phyloP scores from a whole-genome alignment of 2,888 invertebrate genomes.

The Sarcophaga variegata region DNA sequence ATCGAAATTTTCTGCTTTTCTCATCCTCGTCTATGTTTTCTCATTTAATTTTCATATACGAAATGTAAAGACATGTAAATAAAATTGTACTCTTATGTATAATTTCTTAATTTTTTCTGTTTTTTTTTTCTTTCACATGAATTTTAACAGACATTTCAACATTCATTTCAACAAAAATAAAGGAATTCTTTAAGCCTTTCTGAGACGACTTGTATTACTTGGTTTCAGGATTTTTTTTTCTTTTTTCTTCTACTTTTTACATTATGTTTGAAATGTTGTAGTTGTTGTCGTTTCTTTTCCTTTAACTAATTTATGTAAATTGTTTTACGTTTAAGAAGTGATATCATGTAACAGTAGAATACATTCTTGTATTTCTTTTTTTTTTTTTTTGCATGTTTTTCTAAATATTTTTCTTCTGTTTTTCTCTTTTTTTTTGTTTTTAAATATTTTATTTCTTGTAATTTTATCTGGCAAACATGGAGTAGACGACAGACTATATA shows the following conservation, averaged over 20 bases:
- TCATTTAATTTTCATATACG: background rate
- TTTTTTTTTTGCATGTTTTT: background rate
- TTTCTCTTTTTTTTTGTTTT: background rate
- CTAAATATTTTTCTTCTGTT: too few relatives aligned
- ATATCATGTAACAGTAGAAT: constrained; percentile 24
- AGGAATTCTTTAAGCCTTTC: background rate
- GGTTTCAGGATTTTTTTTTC: too few relatives aligned
- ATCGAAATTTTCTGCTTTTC: background rate
- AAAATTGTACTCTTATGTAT: background rate
- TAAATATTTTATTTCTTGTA: constrained; percentile 1
- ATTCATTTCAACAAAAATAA: background rate
- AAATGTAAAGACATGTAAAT: background rate
- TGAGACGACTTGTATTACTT: background rate
- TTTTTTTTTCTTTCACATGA: background rate
- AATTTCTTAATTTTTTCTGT: background rate
- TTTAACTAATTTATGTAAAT: constrained; percentile 31
- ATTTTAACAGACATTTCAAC: background rate
- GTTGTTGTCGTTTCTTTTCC: background rate
- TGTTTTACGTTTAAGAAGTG: constrained; percentile 20
- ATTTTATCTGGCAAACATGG: constrained; percentile 13
- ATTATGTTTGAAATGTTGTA: background rate
- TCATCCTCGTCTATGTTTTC: background rate
- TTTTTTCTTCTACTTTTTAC: too few relatives aligned
- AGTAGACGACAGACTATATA: background rate
- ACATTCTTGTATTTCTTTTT: background rate